Base-by-base conservation (phyloP, 1,140 invertebrate genomes). In the Pygmarrhopalites habei region DNA sequence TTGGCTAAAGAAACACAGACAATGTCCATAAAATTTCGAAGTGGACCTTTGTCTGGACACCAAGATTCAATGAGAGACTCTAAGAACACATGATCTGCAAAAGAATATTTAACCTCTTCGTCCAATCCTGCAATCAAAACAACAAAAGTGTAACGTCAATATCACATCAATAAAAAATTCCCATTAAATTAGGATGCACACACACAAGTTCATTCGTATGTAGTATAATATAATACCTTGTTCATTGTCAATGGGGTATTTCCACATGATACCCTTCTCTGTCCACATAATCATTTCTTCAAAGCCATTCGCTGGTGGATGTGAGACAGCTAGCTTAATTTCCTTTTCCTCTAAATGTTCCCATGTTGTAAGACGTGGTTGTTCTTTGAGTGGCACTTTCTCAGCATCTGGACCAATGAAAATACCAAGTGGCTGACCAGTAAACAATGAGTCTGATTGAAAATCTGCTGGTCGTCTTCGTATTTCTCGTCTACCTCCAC, bases 201-300 rank as follows among this genome's bases (percentile, higher is more conserved):
- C n/a, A n/a, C n/a, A n/a, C n/a, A n/a, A n/a, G n/a, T n/a, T n/a
- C n/a, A n/a, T n/a, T n/a, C n/a, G n/a, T n/a, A n/a, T n/a, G n/a
- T 15, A 35, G 32, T 35, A 35, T 35, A 7, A 35, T 35, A 7
- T 35, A 58, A 67, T 78, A 91, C 91, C 95, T 83, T 91, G 87
- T 79, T 98, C 95, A 81, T 99, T 99, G 76, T 98, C 80, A 62
- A 99, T 95, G 14, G 96, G 96, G 76, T 97, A 99, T 57, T 88
- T 85, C 95, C 95, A 99, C 10, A 98, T 71, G 79, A 94, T 96
- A 47, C 91, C 92, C 75, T 94, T 83, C 53, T 95, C 84, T 0
- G 95, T 98, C 92, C 92, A 96, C 52, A 85, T 72, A 59, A 93
- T 90, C 84, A 95, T 87, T 79, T 98, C 90, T 77, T 92, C 86